Conservation (phyloP, 2,113 vertebrate species). For the Sakesphorus luctuosus region DNA sequence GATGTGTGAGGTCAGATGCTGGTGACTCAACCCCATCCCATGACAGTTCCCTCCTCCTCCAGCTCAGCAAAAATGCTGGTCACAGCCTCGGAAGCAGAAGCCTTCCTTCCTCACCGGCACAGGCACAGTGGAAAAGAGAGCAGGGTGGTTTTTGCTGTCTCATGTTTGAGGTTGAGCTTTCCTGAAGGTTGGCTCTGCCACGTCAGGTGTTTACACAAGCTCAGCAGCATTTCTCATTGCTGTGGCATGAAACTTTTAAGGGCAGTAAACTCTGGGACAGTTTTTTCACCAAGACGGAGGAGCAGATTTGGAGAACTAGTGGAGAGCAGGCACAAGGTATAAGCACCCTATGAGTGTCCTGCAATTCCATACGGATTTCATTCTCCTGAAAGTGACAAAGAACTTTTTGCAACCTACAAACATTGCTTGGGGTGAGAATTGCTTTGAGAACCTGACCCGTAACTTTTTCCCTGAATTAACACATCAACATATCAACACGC, state of each 20-base stretch:
- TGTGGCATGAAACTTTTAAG: background rate
- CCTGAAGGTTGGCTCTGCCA: background rate
- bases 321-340: background rate
- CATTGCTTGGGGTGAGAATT: background rate
- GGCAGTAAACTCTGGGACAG: background rate
- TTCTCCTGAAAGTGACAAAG: background rate
- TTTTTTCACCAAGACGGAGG: background rate
- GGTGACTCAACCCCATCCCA: conserved; percentile 48
- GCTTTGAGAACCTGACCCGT: background rate
- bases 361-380: background rate
- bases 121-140: background rate
- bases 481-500: background rate
- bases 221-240: background rate
- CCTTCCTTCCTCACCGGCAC: background rate
- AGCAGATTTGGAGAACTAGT: background rate
- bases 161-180: background rate
- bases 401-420: background rate
- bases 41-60: background rate
- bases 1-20: rapidly evolving
- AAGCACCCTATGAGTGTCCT: rapidly evolving
- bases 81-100: background rate
- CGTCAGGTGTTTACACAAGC: background rate
- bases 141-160: background rate
- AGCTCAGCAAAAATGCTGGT: background rate
- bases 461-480: background rate